Evolutionary conservation across 2,888 invertebrate species (phyloP), one percentile per base, ranked within the genome.

Genomic region (Ennomos erosarius): DNA sequence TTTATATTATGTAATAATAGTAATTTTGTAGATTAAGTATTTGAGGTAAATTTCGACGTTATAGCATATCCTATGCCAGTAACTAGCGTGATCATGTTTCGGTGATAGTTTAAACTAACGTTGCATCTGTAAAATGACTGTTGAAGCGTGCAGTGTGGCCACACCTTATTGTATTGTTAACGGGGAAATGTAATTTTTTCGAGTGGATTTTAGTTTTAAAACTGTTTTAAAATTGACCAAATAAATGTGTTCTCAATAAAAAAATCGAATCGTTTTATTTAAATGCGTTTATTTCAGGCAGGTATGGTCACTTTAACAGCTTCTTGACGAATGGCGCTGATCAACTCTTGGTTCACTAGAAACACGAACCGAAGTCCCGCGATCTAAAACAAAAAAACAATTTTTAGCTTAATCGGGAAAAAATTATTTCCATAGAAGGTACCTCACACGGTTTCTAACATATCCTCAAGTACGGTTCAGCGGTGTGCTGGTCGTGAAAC

Each of bases 361-460:
- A 99, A 99, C 70, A 98, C 97, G 89, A 99, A 99, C 64, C 98
- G 95, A 43, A 99, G 93, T 53, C 98, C 97, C 16, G 98, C 96
- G 74, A 99, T 97, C 96, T 96, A 93, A 69, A 70, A 67, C 64
- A 66, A 66, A 55, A 38, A 13, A 50, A 6, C 26, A 26, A 26
- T 26, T 26, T 26, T 26, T 5, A 26, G 6, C 1, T 26, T 26
- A 26, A 26, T 26, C 5, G 26, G 6, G 6, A 26, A 6, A 26
- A 26, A 26, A 26, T 0, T 6, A 6, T 26, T 26, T 26, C 26
- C 26, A 26, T 26, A 1, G 26, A 3, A 26, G 26, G 26, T 26
- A 26, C 26, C 26, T 26, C 1, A 1, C 1, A 26, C n/a, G n/a
- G n/a, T n/a, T n/a, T n/a, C n/a, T n/a, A 26, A 26, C 4, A 26